Evolutionary conservation across 1,140 invertebrate species (phyloP), one percentile per base, ranked within the genome.

Genomic region (Bombus waltoni): DNA sequence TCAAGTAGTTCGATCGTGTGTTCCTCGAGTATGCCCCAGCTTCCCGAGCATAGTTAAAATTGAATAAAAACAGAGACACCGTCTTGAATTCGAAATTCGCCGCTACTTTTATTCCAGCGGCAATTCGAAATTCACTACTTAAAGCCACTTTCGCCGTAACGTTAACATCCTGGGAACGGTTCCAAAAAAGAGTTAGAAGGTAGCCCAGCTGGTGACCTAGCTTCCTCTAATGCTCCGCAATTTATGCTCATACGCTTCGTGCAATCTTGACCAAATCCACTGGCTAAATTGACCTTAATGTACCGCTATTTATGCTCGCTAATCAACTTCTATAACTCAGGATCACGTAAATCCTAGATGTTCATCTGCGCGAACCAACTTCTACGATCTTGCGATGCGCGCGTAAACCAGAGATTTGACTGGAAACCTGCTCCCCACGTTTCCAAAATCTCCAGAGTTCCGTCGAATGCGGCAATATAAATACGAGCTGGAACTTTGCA

Each of bases 151-250:
- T 5, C 18, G 10, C 32, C 76, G 3, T 44, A 75, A 53, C 28
- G 22, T 10, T n/a, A 57, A 57, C 47, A n/a, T n/a, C 25, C 40
- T 40, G 25, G 40, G 40, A 71, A 28, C 25, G 70, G 9, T 57
- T 38, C n/a, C 42, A 42, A 73, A 65, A 78, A 78, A 78, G 57
- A 78, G 40, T 78, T 78, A 78, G 40, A 78, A 42, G 57, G 9
- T 32, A 42, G 28, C 75, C 40, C 75, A 78, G 75, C 15, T 78
- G 75, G 57, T 66, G 75, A 44, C 57, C 57, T 18, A n/a, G 38
- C 75, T 42, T 9, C 10, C 38, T n/a, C 38, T 66, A 78, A 78
- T 62, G 38, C 75, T 42, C 38, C 40, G 38, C 75, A 78, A 78
- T 78, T 78, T 78, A 78, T 78, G 75, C 57, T 22, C 74, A 15